phyloP scores from a whole-genome alignment of 2,797 vertebrate genomes.

The Echeneis naucrates region DNA sequence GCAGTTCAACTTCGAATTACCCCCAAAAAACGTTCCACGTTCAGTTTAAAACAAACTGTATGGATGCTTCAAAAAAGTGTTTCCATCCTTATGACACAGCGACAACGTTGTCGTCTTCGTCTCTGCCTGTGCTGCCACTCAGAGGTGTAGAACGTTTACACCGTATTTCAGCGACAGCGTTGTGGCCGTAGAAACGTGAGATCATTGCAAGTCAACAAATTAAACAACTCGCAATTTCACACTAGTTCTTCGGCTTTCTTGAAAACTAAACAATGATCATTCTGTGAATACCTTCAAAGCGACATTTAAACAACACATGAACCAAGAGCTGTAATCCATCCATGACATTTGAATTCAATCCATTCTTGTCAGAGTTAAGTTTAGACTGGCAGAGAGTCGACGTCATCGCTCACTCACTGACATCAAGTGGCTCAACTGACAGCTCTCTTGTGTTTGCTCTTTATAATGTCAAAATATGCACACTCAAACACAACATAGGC shows the following conservation, averaged over 20 bases:
- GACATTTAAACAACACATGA: not conserved
- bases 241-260: not conserved
- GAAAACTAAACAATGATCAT: not conserved
- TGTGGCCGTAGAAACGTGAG: not conserved
- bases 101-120: too few species aligned
- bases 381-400: constrained; percentile 51
- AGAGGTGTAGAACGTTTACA: too few species aligned
- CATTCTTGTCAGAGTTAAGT: constrained; percentile 59
- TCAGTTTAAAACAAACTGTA: too few species aligned
- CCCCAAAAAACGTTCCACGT: too few species aligned
- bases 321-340: constrained; percentile 12
- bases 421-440: constrained; percentile 29
- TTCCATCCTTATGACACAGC: too few species aligned
- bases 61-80: too few species aligned
- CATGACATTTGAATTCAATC: constrained; percentile 59
- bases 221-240: not conserved
- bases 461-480: constrained; percentile 46
- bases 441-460: constrained; percentile 35
- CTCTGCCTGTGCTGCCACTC: too few species aligned
- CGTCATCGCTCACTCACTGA: constrained; percentile 41
- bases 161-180: not conserved
- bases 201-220: not conserved
- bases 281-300: constrained; percentile 1
- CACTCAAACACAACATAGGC: constrained; percentile 31
- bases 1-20: too few species aligned